Conservation (phyloP, 2,888 invertebrate species). For the Hesperia comma region DNA sequence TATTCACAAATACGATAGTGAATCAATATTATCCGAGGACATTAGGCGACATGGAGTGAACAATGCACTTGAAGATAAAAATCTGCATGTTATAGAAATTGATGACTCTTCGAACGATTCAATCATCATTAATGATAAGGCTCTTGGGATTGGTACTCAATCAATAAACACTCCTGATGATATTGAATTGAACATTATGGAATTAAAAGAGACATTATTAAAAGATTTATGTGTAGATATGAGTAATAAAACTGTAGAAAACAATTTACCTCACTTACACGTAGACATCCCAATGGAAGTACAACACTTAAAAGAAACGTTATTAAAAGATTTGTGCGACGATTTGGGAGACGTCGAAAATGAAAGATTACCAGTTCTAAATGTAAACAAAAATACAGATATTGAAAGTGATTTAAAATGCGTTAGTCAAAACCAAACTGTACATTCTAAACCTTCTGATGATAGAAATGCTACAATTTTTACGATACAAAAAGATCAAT, state of each 20-base stretch:
- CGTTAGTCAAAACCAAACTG: too few relatives aligned
- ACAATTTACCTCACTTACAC: not conserved
- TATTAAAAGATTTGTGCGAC: constrained; percentile 56
- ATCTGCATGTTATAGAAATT: constrained; percentile 54
- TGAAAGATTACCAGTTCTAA: not conserved
- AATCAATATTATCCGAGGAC: not conserved
- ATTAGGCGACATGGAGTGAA: not conserved
- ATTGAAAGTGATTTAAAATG: too few relatives aligned
- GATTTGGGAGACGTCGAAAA: not conserved
- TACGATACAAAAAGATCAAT: not conserved
- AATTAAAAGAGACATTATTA: constrained; percentile 53
- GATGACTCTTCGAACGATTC: constrained; percentile 61
- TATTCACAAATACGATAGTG: not conserved
- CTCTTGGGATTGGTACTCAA: not conserved
- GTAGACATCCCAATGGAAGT: not conserved
- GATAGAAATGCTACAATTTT: too few relatives aligned
- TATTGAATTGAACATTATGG: constrained; percentile 47
- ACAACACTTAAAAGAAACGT: constrained; percentile 48
- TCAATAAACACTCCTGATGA: constrained; percentile 11
- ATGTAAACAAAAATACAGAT: not conserved
- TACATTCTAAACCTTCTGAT: too few relatives aligned
- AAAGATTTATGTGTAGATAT: constrained; percentile 53
- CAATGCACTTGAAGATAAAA: constrained; percentile 39
- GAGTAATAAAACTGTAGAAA: constrained; percentile 17
- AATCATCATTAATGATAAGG: not conserved